Evolutionary conservation across 2,888 invertebrate species (phyloP).

Genomic region (Cybosia mesomella): DNA sequence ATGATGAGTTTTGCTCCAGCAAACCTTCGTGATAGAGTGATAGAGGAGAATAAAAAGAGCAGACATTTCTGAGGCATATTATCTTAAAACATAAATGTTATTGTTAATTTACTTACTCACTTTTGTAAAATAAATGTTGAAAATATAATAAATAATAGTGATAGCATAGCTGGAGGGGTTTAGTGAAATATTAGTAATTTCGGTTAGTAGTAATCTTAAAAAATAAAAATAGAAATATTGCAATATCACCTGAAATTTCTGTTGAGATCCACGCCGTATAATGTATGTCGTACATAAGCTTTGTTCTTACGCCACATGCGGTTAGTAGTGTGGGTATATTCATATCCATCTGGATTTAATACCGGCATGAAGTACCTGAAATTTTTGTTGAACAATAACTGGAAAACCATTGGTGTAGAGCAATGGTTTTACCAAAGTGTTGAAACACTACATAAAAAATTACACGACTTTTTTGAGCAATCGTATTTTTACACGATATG

Average conservation of each 20-base stretch:
- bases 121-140: too few relatives aligned
- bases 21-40: too few relatives aligned
- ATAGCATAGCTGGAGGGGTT: too few relatives aligned
- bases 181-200: too few relatives aligned
- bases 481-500: too few relatives aligned
- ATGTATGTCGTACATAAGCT: conserved; percentile 69
- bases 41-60: too few relatives aligned
- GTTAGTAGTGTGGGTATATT: conserved; percentile 92
- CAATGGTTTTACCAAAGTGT: not conserved
- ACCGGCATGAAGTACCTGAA: conserved; percentile 90
- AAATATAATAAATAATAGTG: too few relatives aligned
- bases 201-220: too few relatives aligned
- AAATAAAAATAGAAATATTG: not conserved
- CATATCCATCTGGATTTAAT: conserved; percentile 95
- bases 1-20: too few relatives aligned
- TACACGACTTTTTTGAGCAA: not conserved
- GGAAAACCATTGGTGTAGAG: not conserved
- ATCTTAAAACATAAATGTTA: too few relatives aligned
- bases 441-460: not conserved
- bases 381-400: not conserved
- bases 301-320: conserved; percentile 95
- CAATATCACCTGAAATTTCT: conserved; percentile 91
- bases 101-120: too few relatives aligned
- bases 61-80: too few relatives aligned
- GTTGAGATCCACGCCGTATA: conserved; percentile 93